Conservation (phyloP, 2,113 vertebrate species). For the Falcunculus frontatus region DNA sequence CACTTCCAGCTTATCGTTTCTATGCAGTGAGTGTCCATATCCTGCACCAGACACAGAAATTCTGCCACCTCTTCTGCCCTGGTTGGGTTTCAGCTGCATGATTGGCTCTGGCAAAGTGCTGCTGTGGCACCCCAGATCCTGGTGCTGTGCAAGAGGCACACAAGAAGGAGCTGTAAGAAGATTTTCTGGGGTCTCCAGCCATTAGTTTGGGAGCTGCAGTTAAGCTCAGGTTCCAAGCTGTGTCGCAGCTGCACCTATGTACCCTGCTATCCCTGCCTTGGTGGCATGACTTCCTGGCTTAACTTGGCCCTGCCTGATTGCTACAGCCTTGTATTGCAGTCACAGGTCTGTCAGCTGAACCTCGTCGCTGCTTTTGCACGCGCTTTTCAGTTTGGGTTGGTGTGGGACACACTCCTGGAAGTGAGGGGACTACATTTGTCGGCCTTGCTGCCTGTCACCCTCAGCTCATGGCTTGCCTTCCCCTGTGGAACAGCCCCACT, state of each 20-base stretch:
- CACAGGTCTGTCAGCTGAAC: not conserved
- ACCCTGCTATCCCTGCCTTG: not conserved
- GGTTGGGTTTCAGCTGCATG: not conserved
- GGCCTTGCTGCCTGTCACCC: not conserved
- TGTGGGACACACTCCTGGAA: not conserved
- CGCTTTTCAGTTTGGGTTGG: not conserved
- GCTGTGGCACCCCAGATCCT: not conserved
- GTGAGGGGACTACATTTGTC: not conserved
- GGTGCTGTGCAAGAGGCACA: rapidly evolving
- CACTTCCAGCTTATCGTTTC: not conserved
- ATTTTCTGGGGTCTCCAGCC: not conserved
- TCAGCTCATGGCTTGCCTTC: rapidly evolving
- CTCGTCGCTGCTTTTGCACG: rapidly evolving
- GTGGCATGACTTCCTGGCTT: not conserved
- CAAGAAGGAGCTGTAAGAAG: not conserved
- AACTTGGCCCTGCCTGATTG: not conserved
- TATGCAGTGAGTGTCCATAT: not conserved
- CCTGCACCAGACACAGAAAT: not conserved
- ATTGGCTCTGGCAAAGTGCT: not conserved
- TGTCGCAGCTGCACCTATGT: rapidly evolving
- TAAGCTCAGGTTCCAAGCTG: not conserved
- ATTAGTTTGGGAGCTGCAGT: not conserved
- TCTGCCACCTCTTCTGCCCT: not conserved
- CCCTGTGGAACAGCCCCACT: not conserved
- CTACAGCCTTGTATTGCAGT: not conserved